Base-by-base conservation (phyloP, 2,113 vertebrate genomes). In the Nesoenas mayeri region DNA sequence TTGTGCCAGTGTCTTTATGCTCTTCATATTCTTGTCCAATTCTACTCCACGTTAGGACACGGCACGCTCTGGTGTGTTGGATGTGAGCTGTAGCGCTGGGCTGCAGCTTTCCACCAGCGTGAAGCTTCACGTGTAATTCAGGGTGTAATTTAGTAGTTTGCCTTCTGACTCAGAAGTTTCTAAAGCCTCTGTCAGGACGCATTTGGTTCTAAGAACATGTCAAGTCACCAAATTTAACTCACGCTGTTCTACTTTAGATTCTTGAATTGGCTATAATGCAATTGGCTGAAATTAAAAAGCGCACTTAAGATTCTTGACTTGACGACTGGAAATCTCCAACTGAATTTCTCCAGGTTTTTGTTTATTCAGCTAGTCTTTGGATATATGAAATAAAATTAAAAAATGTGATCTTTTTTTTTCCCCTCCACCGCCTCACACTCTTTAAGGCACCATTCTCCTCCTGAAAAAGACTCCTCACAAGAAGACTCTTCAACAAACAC, bases 391-490 rank as follows among this genome's bases (percentile, higher is more conserved):
- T 38, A 57, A 69, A 53, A 17, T 42, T 21, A 40, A 79, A 86
- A 25, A 67, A 40, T 21, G 72, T 88, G 22, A 65, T 79, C 34
- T 8, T 64, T 36, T 64, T 19, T 48, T 48, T 7, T 15, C 4
- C 21, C 29, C 9, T 40, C 10, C 12, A 26, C 57, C 6, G 4
- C 28, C 12, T 38, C 64, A 48, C 72, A 2, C 71, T 93, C 22
- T 89, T 95, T 57, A 91, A 98, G 98, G 97, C 88, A 93, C 71
- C 88, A 91, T 88, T 98, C 98, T 87, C 97, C 98, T 92, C 98
- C 96, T 61, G 98, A 98, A 89, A 98, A 98, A 95, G 98, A 98
- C 42, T 88, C 93, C 19, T 95, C 97, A 12, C 93, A 84, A 72
- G 97, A 93, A 80, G 93, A 74, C n/a, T 95, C 95, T 50, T 77